Conservation (phyloP, 2,797 vertebrate genomes). For the Sebastes trivittatus region DNA sequence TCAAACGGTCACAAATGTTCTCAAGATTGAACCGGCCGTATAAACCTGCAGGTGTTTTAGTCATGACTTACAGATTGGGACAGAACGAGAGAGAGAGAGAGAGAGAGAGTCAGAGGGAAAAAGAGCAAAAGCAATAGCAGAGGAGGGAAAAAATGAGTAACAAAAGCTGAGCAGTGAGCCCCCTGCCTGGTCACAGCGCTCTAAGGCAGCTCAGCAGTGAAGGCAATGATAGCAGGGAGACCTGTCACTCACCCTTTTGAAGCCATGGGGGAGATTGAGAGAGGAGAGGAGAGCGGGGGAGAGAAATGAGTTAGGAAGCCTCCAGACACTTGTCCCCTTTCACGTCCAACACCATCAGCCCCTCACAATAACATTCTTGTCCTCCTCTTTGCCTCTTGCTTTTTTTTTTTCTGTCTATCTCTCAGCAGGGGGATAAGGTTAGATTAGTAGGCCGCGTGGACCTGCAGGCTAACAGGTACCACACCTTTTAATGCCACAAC, state of each 20-base stretch:
- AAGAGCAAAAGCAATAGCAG: conserved; percentile 39
- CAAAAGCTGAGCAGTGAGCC: conserved; percentile 61
- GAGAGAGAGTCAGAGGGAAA: neutral
- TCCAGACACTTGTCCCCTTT: conserved; percentile 74
- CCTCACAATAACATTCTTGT: conserved; percentile 65
- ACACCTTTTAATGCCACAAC: conserved; percentile 80
- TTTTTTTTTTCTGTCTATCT: conserved; percentile 56
- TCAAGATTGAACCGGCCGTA: conserved; percentile 52
- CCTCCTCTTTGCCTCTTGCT: conserved; percentile 39
- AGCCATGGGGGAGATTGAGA: conserved; percentile 57
- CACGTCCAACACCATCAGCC: conserved; percentile 66
- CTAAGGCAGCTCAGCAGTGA: conserved; percentile 66
- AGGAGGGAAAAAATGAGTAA: conserved; percentile 59
- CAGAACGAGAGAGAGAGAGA: neutral
- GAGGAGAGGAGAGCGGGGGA: conserved; percentile 36
- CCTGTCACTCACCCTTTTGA: conserved; percentile 75
- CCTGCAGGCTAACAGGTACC: conserved; percentile 71
- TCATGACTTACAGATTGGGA: conserved; percentile 43
- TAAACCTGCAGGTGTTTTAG: conserved; percentile 53
- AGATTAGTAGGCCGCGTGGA: conserved; percentile 76
- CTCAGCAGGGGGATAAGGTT: conserved; percentile 76
- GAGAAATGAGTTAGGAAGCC: conserved; percentile 63
- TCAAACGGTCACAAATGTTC: conserved; percentile 59
- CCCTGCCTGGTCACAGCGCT: conserved; percentile 70
- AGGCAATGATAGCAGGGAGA: conserved; percentile 70